Conservation (phyloP, 1,140 invertebrate genomes). For the Zophobas morio region DNA sequence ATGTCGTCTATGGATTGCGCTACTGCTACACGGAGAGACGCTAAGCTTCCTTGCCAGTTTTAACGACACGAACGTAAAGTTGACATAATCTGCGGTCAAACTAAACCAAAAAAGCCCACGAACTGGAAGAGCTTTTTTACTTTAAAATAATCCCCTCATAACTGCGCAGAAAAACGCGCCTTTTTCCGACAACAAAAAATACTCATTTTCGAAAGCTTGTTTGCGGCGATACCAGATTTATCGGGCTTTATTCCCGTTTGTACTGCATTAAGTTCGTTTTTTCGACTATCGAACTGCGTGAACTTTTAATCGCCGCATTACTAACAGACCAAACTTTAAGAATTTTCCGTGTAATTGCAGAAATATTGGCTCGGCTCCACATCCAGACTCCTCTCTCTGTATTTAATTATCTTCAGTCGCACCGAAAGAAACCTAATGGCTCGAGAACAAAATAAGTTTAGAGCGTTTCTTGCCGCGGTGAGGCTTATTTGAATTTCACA, state of each 20-base stretch:
- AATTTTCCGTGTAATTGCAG: neutral
- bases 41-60: neutral
- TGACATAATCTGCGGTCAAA: constrained; percentile 28
- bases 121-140: constrained; percentile 15
- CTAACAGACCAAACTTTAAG: too few species aligned
- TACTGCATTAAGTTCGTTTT: too few species aligned
- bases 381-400: neutral
- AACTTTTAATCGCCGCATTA: too few species aligned
- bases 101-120: neutral
- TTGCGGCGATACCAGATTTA: too few species aligned
- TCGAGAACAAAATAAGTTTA: neutral
- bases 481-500: neutral
- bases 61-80: constrained; percentile 2
- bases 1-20: neutral
- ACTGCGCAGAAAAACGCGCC: too few species aligned
- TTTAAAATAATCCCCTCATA: constrained; percentile 13
- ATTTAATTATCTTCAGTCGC: neutral
- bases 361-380: neutral
- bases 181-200: too few species aligned
- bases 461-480: neutral
- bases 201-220: too few species aligned
- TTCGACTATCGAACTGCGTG: too few species aligned
- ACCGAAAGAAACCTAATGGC: neutral
- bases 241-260: too few species aligned
- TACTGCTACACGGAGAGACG: neutral